Evolutionary conservation across 92 coral and sea anemone genomes (phyloP), one percentile per base, ranked within the genome.

Genomic region (Palythoa caribaeorum): DNA sequence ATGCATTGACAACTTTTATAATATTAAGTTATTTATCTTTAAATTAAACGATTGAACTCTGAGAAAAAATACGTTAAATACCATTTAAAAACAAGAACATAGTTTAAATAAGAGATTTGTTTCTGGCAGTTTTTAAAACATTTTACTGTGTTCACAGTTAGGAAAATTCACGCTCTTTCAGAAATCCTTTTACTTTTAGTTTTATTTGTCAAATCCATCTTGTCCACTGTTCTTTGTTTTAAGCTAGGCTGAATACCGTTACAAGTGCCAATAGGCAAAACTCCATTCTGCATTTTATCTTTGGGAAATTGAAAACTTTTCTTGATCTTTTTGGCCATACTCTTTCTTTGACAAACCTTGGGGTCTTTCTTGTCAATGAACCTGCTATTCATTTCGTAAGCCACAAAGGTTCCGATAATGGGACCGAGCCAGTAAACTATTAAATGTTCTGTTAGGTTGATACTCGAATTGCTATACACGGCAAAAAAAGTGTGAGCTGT

Each of bases 361-460:
- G 62, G 52, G 11, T 88, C 74, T 9, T 71, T 89, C 39, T 92
- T 90, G n/a, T 78, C 78, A 35, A 83, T 80, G 1, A 90, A 77
- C 35, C 86, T 80, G 60, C 84, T 44, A 81, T 96, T 94, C 12
- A 94, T 14, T 13, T 73, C 87, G 17, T 91, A 89, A 7, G 98
- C 98, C 21, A 89, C 85, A 15, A 93, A 66, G 1, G 96, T 94
- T 14, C 98, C 98, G 13, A 93, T 7, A 7, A 94, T 88, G 39
- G 98, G 98, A 0, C 95, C 98, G 3, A 93, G 91, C 98, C 98
- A 96, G 66, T 92, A 96, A 71, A 96, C 98, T 17, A 93, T 87
- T 21, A 96, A 51, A 90, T 96, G 98, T 88, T 95, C 95, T 5
- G 89, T 39, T 17, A 94, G 71, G 20, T 90, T 91, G 48, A 92